Conservation (phyloP, 2,113 vertebrate genomes). For the Pachypanchax playfairii region DNA sequence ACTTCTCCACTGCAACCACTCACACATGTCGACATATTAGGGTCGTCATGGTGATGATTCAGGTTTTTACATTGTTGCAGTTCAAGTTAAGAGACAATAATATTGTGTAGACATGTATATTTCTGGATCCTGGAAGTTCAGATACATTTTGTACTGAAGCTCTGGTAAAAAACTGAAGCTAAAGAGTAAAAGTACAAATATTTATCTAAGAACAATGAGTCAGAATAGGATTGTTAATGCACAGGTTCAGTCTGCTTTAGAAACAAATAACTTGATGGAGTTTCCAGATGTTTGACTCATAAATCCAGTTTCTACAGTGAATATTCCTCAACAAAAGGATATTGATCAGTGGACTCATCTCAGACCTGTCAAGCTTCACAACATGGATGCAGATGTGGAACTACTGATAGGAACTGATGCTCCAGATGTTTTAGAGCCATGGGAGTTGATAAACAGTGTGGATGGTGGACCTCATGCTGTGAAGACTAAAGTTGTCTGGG, state of each 20-base stretch:
- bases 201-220: constrained; percentile 1
- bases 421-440: not conserved
- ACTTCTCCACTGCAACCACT: not conserved
- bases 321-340: not conserved
- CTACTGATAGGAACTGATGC: not conserved
- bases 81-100: not conserved
- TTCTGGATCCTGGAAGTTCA: not conserved
- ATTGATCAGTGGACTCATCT: not conserved
- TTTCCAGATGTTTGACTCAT: not conserved
- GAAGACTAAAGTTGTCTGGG: not conserved
- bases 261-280: not conserved
- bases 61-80: constrained; percentile 1
- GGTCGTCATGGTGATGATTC: not conserved
- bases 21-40: constrained; percentile 12
- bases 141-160: not conserved
- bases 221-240: not conserved
- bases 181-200: not conserved
- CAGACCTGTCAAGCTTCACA: not conserved
- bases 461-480: not conserved
- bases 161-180: not conserved
- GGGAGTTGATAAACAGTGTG: not conserved
- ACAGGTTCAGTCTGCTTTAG: not conserved
- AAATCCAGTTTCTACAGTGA: not conserved
- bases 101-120: not conserved
- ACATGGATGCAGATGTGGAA: not conserved